Evolutionary conservation across 1,140 invertebrate genomes (phyloP).

Genomic region (Euwallacea fornicatus): DNA sequence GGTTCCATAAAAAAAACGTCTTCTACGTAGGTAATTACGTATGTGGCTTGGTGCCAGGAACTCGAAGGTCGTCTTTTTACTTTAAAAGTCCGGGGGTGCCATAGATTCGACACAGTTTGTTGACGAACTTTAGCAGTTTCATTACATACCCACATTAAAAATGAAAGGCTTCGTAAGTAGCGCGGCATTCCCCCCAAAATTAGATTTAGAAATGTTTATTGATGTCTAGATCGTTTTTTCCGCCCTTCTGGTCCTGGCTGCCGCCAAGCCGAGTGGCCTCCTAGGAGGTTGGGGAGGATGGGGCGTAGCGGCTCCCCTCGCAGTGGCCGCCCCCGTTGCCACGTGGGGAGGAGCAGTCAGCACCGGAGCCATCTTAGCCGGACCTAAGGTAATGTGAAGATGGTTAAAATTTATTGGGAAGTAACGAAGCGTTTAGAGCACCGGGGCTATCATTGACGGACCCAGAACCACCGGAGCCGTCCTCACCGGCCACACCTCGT

Average conservation of each 20-base stretch:
- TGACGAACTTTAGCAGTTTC: constrained; percentile 16
- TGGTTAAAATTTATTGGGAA: background rate
- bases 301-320: background rate
- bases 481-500: constrained; percentile 15
- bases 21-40: constrained; percentile 12
- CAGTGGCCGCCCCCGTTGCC: constrained; percentile 8
- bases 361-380: constrained; percentile 21
- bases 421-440: constrained; percentile 4
- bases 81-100: constrained; percentile 20
- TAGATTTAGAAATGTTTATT: background rate
- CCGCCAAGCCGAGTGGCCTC: constrained; percentile 12
- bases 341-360: constrained; percentile 3
- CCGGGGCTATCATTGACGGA: constrained; percentile 29
- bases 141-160: background rate
- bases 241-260: constrained; percentile 11
- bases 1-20: background rate
- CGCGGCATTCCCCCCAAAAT: background rate
- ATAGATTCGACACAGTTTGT: constrained; percentile 9
- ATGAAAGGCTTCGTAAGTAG: constrained; percentile 31
- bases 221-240: constrained; percentile 14
- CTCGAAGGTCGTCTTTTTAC: constrained; percentile 22
- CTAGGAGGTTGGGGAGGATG: constrained; percentile 1
- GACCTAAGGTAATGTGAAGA: constrained; percentile 11
- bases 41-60: constrained; percentile 18
- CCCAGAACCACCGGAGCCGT: constrained; percentile 21